Conservation (phyloP, 2,113 vertebrate genomes). For the Anser brachyrhynchus region DNA sequence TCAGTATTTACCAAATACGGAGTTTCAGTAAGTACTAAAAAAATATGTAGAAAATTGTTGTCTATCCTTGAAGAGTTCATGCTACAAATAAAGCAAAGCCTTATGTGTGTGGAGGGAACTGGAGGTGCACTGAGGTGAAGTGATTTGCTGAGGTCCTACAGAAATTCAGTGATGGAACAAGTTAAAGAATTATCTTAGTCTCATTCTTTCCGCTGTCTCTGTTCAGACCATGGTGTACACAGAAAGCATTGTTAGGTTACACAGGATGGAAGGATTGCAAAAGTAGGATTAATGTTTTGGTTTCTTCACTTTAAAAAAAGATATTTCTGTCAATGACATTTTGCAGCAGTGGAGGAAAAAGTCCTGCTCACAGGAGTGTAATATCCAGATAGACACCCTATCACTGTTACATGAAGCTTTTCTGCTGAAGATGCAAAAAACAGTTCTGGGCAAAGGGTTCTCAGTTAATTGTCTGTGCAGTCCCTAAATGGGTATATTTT, state of each 20-base stretch:
- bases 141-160: background rate
- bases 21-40: background rate
- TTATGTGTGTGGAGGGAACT: background rate
- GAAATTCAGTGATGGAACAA: background rate
- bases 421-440: background rate
- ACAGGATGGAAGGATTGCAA: slow-evolving; percentile 23
- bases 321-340: slow-evolving; percentile 34
- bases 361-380: background rate
- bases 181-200: background rate
- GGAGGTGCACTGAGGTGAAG: background rate
- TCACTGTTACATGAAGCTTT: background rate
- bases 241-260: background rate
- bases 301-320: background rate
- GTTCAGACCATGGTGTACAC: background rate
- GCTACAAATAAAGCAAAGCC: background rate
- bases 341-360: slow-evolving; percentile 17
- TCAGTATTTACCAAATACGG: background rate
- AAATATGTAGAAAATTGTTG: background rate
- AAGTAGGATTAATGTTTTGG: background rate
- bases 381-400: background rate
- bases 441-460: background rate
- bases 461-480: background rate
- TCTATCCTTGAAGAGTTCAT: background rate
- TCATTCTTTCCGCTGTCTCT: background rate
- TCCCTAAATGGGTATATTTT: background rate